Conservation (phyloP, 2,113 vertebrate genomes). For the Limnothrissa miodon region DNA sequence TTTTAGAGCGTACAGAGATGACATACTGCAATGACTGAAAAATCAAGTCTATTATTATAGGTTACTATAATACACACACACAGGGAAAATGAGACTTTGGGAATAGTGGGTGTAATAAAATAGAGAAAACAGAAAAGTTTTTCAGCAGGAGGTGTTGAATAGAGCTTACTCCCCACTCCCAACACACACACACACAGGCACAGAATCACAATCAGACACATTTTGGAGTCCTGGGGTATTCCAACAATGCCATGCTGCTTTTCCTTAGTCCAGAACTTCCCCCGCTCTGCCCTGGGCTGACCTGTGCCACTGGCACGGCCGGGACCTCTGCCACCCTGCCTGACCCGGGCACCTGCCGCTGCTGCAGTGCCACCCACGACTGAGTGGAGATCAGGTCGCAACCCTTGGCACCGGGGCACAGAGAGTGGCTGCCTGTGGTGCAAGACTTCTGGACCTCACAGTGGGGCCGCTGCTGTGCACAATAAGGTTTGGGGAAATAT, state of each 20-base stretch:
- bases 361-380: not conserved
- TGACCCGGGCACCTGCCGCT: not conserved
- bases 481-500: not conserved
- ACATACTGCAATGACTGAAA: not conserved
- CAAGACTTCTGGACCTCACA: not conserved
- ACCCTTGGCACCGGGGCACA: not conserved
- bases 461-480: not conserved
- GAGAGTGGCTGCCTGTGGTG: not conserved
- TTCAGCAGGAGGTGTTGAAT: not conserved
- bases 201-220: not conserved
- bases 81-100: not conserved
- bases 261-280: not conserved
- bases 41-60: not conserved
- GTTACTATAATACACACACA: not conserved
- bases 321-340: not conserved
- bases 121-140: not conserved
- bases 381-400: not conserved
- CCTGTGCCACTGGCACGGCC: not conserved
- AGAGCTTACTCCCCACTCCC: not conserved
- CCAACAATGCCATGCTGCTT: conserved; percentile 26
- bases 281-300: not conserved
- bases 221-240: conserved; percentile 27
- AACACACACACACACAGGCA: not conserved
- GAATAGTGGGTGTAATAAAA: not conserved
- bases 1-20: not conserved